phyloP scores from a whole-genome alignment of 1,140 invertebrate species.

The Brachionus angularis region DNA sequence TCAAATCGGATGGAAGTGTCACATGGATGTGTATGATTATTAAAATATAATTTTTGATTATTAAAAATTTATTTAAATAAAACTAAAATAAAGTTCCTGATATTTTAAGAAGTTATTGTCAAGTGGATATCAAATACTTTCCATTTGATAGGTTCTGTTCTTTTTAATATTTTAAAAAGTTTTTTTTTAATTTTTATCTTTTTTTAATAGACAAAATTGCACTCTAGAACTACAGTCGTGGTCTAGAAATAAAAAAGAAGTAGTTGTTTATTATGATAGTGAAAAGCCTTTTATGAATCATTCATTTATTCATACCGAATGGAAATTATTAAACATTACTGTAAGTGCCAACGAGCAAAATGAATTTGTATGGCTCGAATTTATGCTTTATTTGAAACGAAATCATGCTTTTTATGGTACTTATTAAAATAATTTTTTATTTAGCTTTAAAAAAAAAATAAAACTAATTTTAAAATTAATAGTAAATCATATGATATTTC shows the following conservation, averaged over 20 bases:
- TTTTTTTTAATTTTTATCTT: not conserved
- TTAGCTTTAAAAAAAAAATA: not conserved
- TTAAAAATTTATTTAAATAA: not conserved
- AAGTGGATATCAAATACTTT: conserved; percentile 40
- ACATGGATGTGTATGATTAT: conserved; percentile 13
- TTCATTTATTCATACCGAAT: conserved; percentile 42
- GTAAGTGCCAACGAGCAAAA: conserved; percentile 3
- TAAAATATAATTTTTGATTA: too few species aligned
- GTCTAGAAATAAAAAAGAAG: conserved; percentile 31
- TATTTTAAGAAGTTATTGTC: conserved; percentile 36
- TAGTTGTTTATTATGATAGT: conserved; percentile 20
- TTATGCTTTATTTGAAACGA: conserved; percentile 9
- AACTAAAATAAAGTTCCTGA: conserved; percentile 23
- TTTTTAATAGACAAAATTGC: conserved; percentile 32
- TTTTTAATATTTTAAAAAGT: not conserved
- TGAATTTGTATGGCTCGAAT: conserved; percentile 38
- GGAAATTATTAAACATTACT: conserved; percentile 33
- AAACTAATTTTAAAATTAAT: not conserved
- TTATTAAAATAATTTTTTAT: too few species aligned
- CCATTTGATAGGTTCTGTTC: conserved; percentile 43
- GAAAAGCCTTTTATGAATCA: conserved; percentile 28
- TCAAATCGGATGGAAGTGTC: conserved; percentile 35
- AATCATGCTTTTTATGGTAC: conserved; percentile 43
- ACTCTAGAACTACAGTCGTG: conserved; percentile 39
- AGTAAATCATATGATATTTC: conserved; percentile 45